These are phyloP conservation scores for Drosophila ambigua DNA, from an alignment of 1,140 invertebrate genomes.

Conservation along the genomic window DNA sequence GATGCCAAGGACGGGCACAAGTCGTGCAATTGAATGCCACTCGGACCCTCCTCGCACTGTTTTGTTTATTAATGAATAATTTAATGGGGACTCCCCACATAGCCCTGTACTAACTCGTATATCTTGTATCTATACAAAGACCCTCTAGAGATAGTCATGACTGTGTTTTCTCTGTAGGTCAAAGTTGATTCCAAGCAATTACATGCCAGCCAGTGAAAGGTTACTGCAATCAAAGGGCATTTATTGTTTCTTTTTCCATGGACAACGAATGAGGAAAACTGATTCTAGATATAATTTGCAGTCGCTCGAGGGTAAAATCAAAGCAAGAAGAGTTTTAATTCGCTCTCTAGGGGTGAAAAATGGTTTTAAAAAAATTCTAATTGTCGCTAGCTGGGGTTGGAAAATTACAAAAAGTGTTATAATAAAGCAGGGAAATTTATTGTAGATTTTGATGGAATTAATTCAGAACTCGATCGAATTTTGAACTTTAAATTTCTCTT, in stretches of 20 bases:
- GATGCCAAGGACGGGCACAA: slow-evolving; percentile 13
- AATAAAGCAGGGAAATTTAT: no score
- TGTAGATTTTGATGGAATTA: no score
- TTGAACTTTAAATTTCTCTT: no score
- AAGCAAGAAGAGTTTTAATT: not conserved
- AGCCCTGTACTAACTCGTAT: not conserved
- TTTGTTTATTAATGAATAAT: slow-evolving; percentile 27
- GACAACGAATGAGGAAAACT: not conserved
- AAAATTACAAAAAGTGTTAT: no score
- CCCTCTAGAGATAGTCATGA: not conserved
- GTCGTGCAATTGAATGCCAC: slow-evolving; percentile 30
- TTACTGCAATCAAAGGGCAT: slow-evolving; percentile 18
- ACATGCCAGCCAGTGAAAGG: slow-evolving; percentile 16
- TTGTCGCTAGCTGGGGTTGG: no score
- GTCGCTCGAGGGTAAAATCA: not conserved
- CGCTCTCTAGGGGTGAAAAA: no score
- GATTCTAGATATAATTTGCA: slow-evolving; percentile 1
- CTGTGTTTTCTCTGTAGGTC: slow-evolving; percentile 2
- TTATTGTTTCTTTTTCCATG: slow-evolving; percentile 11
- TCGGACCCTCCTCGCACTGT: not conserved
- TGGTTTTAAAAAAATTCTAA: no score
- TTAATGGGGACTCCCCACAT: slow-evolving; percentile 32
- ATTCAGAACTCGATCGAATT: no score
- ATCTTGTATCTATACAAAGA: no score
- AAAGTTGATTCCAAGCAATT: slow-evolving; percentile 18